Evolutionary conservation across 1,140 invertebrate species (phyloP), one percentile per base, ranked within the genome.

Genomic region (Hylaeus volcanicus): DNA sequence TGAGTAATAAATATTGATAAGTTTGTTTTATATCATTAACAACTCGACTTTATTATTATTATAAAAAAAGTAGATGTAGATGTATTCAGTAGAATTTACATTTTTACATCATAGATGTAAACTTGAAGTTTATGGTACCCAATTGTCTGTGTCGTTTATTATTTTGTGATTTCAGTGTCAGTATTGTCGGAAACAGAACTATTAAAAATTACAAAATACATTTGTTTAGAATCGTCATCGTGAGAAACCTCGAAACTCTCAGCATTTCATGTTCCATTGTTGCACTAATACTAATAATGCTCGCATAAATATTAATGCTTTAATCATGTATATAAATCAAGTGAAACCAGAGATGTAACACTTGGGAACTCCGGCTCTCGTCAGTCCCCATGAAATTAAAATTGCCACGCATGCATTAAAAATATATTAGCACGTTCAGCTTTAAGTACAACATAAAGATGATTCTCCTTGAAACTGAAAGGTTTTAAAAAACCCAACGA

Each of bases 321-420:
- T 14, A 11, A 68, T 60, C 70, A n/a, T n/a, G 70, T 11, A 60
- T 45, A 14, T 48, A 60, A 73, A 73, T 73, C 70, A 37, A 48
- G 70, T 73, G 70, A 73, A 73, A 73, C 56, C 41, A 48, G 41
- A 73, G 41, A 45, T 26, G 5, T 37, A 45, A 58, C 55, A 58
- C 55, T 55, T 72, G 70, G 70, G 58, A 72, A 72, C 70, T 45
- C 55, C 15, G 12, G 55, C 43, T 58, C 41, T 39, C n/a, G 55
- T 45, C 70, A 43, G 70, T 72, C 58, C 70, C 70, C 70, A 72
- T 58, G 55, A 55, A 72, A 72, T 45, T 72, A 60, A 43, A n/a
- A 55, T 60, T 55, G 12, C n/a, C n/a, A 37, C 58, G 58, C 5
- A 1, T 9, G 3, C n/a, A 68, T 68, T 51, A 68, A 68, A 68